Base-by-base conservation (phyloP, 1,140 invertebrate species). In the Teleopsis dalmanni region DNA sequence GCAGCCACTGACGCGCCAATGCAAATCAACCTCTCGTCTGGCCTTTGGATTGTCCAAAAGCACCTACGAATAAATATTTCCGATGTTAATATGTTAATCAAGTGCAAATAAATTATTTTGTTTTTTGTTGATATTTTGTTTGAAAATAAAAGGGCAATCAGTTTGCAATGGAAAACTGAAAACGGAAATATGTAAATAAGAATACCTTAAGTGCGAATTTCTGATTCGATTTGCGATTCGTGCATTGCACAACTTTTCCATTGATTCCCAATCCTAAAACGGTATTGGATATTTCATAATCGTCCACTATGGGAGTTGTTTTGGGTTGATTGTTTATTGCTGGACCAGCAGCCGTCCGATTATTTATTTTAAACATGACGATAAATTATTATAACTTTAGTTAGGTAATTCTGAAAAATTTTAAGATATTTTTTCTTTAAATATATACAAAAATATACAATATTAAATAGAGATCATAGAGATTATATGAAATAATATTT, bases 231-330 rank as follows among this genome's bases (percentile, higher is more conserved):
- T 72, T 72, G 55, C 81, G 83, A 18, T 77, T 77, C 55, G 76
- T 85, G 70, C 86, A 88, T 65, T 86, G 78, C 8, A 87, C 82
- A 27, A 91, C 88, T 81, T 97, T 97, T 29, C 95, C 95, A 72
- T 96, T 98, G 55, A 98, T 98, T 13, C 95, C 95, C 22, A 97
- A 79, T n/a, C 95, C 95, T 33, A 99, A 80, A 11, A 98, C 94
- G 43, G 83, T 90, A 62, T 85, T 86, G n/a, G 91, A 90, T 56
- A 98, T 91, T 67, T 87, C 82, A 70, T 96, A 98, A 72, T 98
- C 94, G 48, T 95, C 84, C 23, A 83, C 87, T 54, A 98, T 88
- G 16, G 85, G 80, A 27, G 81, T 82, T 47, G 78, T 81, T 78
- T 91, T 91, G 31, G 82, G 83, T 54, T 57, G 51, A 29, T 61